A percentile compares a stretch with the other conserved stretches of the same genome.
Evolutionary conservation across 30 jellyfish, hydroid and myxozoan species (phyloP).

Genomic region (Pelagia noctiluca): DNA sequence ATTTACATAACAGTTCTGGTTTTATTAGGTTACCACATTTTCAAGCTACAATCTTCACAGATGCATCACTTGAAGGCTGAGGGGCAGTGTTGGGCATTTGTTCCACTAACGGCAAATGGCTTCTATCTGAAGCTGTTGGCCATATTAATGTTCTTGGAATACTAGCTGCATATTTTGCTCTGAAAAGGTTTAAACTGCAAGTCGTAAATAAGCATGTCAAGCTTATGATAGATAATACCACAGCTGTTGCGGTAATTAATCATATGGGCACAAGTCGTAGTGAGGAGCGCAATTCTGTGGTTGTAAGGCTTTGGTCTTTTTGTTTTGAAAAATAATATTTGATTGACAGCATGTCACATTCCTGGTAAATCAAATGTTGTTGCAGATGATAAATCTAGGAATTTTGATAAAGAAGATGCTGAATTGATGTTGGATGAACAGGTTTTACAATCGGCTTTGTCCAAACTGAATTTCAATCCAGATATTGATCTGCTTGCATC

Average conservation of each 20-base stretch:
- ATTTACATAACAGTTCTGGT: not conserved
- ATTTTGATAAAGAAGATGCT: not conserved
- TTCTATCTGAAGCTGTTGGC: conserved; percentile 31
- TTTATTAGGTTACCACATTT: conserved; percentile 24
- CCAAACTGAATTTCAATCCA: not conserved
- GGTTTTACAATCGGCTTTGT: not conserved
- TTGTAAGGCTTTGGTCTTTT: conserved; percentile 31
- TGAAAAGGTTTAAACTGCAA: not conserved
- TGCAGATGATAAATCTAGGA: conserved; percentile 2
- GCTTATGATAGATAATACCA: conserved; percentile 68
- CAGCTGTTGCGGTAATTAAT: conserved; percentile 63
- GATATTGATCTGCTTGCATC: conserved; percentile 23
- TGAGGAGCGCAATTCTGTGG: conserved; percentile 1
- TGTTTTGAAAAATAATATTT: conserved; percentile 31
- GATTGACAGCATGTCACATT: conserved; percentile 46
- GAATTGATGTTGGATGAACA: conserved; percentile 46
- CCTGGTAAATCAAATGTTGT: conserved; percentile 15
- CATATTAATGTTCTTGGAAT: conserved; percentile 55
- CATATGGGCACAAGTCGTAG: conserved; percentile 58
- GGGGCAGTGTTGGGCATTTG: conserved; percentile 43
- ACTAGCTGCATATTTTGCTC: conserved; percentile 36
- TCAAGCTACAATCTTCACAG: conserved; percentile 35
- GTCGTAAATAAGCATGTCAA: conserved; percentile 43
- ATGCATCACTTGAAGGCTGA: conserved; percentile 73
- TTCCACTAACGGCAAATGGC: conserved; percentile 61